Evolutionary conservation across 2,797 vertebrate species (phyloP), one percentile per base, ranked within the genome.

Genomic region (Pangasius djambal): DNA sequence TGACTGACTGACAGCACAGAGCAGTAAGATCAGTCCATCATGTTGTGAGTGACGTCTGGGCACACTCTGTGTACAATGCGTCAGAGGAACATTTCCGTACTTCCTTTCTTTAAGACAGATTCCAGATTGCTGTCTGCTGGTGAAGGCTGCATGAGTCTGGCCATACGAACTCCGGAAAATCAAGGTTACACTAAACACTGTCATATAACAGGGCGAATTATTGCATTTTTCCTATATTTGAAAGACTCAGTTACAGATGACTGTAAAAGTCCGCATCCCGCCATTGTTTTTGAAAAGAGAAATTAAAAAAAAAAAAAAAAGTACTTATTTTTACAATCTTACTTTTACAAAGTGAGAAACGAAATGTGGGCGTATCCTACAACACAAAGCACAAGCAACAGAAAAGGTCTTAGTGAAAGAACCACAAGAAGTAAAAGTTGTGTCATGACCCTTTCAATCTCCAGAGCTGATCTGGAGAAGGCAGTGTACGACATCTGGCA

Each of bases 61-160:
- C 86, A 82, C 22, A 28, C 63, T 37, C 86, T 79, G 44, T 82
- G 61, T 52, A 40, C 52, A 37, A 16, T 81, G 75, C 44, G 59
- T 78, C 61, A 87, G 50, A 52, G 61, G 77, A 87, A 79, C 75
- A 81, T 87, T 70, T 87, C 75, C 77, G n/a, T 70, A 70, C 75
- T 87, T 82, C 25, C 65, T n/a, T 87, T 86, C 69, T 86, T 86
- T 31, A 57, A 86, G 85, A 87, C 63, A 22, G 77, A 69, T 57
- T 87, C 77, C 86, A 87, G 86, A 81, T 81, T 82, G 86, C 75
- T 82, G 86, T 86, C 75, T 78, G 74, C 37, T 75, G 55, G n/a
- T 86, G 55, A 86, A 59, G 85, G 34, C 69, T 59, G 67, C 67
- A 85, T 8, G 18, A 4, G 10, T 70, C 48, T 85, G 83, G 83